Evolutionary conservation across 53 echinoderm and acorn worm genomes (phyloP).

Genomic region (Hippasteria phrygiana): DNA sequence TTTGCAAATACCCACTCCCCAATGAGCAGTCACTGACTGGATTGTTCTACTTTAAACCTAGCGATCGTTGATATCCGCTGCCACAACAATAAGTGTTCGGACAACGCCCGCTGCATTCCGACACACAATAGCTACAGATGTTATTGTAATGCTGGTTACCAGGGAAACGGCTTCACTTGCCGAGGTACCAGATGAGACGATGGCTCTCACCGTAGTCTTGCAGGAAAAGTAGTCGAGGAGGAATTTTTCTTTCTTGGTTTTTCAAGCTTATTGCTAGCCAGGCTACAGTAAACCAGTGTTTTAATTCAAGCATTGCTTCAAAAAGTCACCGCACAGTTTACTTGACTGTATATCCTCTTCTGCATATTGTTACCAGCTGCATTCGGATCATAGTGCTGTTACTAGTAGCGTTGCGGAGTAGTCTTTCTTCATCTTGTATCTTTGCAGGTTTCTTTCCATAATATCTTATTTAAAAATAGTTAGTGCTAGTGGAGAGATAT

Average conservation of each 20-base stretch:
- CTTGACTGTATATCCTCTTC: too few relatives aligned
- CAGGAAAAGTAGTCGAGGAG: neutral
- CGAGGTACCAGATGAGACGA: constrained; percentile 44
- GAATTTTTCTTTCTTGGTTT: neutral
- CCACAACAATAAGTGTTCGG: constrained; percentile 36
- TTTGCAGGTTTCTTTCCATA: too few relatives aligned
- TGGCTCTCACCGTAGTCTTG: neutral
- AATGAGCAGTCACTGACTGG: neutral
- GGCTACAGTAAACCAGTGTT: too few relatives aligned
- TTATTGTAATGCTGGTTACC: constrained; percentile 53
- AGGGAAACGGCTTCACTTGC: constrained; percentile 59
- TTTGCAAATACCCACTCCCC: neutral
- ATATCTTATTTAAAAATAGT: too few relatives aligned
- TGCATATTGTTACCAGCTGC: too few relatives aligned
- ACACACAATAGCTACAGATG: constrained; percentile 53
- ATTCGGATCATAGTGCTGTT: too few relatives aligned
- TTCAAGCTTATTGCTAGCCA: too few relatives aligned
- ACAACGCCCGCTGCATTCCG: constrained; percentile 47
- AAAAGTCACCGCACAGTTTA: too few relatives aligned
- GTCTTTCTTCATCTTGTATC: too few relatives aligned
- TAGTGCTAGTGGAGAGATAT: too few relatives aligned
- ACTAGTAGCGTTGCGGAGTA: too few relatives aligned
- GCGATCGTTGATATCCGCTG: constrained; percentile 25
- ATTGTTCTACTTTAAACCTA: constrained; percentile 41
- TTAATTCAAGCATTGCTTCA: too few relatives aligned